A percentile compares a stretch with the other conserved stretches of the same genome.
Conservation (phyloP, 2,888 invertebrate genomes). For the Mythimna pallens region DNA sequence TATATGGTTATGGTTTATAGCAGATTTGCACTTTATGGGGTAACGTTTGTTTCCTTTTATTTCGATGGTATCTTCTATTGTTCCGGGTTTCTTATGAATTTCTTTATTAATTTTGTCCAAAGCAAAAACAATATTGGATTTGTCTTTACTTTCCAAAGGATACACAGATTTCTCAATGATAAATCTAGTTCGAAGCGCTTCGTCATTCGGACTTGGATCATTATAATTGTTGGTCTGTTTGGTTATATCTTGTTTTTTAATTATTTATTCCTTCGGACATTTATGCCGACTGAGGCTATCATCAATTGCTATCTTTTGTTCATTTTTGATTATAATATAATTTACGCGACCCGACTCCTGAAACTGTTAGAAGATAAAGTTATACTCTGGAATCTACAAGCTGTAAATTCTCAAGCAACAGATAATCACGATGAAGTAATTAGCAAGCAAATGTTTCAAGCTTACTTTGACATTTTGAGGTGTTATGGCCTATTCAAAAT, state of each 20-base stretch:
- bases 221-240: not conserved
- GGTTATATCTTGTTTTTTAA: not conserved
- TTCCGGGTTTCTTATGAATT: not conserved
- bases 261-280: not conserved
- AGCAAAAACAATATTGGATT: not conserved
- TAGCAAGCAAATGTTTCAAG: conserved; percentile 3
- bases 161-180: not conserved
- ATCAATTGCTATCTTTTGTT: not conserved
- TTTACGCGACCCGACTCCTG: not conserved
- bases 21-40: not conserved
- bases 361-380: not conserved
- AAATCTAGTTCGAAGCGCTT: not conserved
- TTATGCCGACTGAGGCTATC: not conserved
- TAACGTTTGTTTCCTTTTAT: not conserved
- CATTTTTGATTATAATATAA: conserved; percentile 7
- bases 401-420: not conserved
- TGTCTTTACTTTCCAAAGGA: not conserved
- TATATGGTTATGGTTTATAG: not conserved
- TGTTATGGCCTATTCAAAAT: not conserved
- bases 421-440: not conserved
- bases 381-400: not conserved
- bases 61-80: not conserved
- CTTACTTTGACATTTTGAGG: not conserved
- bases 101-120: not conserved
- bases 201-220: not conserved